These are phyloP conservation scores for Gavia stellata DNA, from an alignment of 2,113 vertebrate genomes.

Conservation along the genomic window DNA sequence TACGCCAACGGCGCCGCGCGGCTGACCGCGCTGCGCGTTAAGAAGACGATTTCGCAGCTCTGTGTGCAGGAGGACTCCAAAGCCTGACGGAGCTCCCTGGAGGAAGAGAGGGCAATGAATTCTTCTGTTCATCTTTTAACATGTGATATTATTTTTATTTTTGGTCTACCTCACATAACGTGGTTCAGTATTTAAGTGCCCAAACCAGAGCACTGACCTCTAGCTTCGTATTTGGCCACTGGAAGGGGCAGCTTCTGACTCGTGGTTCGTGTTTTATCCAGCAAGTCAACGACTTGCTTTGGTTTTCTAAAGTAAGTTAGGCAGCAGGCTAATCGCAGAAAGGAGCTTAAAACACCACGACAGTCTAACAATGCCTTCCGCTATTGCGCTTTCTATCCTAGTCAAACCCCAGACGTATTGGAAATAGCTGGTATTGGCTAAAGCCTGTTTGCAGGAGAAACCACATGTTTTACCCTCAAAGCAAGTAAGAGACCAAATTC, in stretches of 20 bases:
- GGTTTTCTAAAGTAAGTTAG: not conserved
- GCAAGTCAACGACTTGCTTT: not conserved
- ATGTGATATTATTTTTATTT: not conserved
- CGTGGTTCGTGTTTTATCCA: not conserved
- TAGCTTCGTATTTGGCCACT: not conserved
- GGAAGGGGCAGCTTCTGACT: not conserved
- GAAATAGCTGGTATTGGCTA: not conserved
- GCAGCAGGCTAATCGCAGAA: not conserved
- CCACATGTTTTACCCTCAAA: not conserved
- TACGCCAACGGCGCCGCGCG: constrained; percentile 86
- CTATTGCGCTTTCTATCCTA: not conserved
- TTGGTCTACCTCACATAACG: constrained; percentile 71
- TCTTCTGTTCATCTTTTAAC: not conserved
- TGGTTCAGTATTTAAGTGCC: constrained; percentile 17
- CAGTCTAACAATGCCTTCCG: not conserved
- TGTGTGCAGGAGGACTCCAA: constrained; percentile 77
- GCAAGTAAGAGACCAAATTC: not conserved
- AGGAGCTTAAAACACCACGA: not conserved
- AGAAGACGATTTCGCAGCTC: constrained; percentile 92
- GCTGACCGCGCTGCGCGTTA: constrained; percentile 91
- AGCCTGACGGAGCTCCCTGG: not conserved
- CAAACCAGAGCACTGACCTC: not conserved
- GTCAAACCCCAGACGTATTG: not conserved
- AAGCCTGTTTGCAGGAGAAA: not conserved
- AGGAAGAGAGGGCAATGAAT: not conserved